These are phyloP conservation scores for Meloe dianella DNA, from an alignment of 2,888 invertebrate genomes.

Conservation along the genomic window DNA sequence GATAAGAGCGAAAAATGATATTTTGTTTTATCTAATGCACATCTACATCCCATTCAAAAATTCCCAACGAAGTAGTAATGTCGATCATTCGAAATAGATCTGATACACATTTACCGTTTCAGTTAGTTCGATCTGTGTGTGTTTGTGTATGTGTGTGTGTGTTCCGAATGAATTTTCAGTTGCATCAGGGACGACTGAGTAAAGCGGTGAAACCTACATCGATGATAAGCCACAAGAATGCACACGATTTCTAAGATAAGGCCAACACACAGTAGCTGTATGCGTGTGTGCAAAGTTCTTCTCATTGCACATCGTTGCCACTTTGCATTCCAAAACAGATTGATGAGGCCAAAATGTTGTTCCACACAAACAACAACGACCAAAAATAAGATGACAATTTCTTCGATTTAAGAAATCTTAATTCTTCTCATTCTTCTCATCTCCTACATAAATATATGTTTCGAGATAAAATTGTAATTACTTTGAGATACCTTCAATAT, in stretches of 20 bases:
- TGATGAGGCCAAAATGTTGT: not conserved
- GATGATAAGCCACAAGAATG: slow-evolving; percentile 50
- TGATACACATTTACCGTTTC: slow-evolving; percentile 21
- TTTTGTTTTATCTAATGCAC: not conserved
- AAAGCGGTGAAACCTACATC: slow-evolving; percentile 36
- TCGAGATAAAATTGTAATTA: not conserved
- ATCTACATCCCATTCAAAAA: not conserved
- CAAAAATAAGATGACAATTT: not conserved
- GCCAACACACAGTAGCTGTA: slow-evolving; percentile 46
- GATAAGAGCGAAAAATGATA: too few relatives aligned
- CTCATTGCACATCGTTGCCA: slow-evolving; percentile 48
- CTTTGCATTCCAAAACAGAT: slow-evolving; percentile 56
- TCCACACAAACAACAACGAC: not conserved
- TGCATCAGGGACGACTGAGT: slow-evolving; percentile 33
- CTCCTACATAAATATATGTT: not conserved
- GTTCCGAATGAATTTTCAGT: slow-evolving; percentile 32
- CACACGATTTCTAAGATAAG: slow-evolving; percentile 54
- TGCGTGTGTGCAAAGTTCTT: slow-evolving; percentile 48
- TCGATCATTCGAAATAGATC: slow-evolving; percentile 14
- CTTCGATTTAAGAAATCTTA: not conserved
- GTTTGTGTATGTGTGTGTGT: slow-evolving; percentile 21
- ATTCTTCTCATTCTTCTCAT: not conserved
- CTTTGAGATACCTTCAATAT: not conserved
- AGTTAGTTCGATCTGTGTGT: slow-evolving; percentile 21
- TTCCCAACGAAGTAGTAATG: not conserved